Evolutionary conservation across 2,113 vertebrate species (phyloP).

Genomic region (Pungitius pungitius): DNA sequence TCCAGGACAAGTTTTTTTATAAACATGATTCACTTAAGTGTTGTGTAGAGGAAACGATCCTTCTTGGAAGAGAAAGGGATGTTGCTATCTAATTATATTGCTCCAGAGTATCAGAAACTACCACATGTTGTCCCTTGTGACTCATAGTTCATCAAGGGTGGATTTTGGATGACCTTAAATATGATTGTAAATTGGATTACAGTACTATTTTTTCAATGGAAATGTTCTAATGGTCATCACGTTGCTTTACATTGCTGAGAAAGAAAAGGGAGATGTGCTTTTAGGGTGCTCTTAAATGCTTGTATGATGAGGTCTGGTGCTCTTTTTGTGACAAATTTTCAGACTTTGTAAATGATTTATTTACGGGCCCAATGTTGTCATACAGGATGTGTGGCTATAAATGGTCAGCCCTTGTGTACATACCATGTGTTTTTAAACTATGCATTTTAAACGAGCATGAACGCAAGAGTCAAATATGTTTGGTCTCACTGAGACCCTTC

Average conservation of each 20-base stretch:
- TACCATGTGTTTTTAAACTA: conserved; percentile 24
- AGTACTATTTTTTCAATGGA: conserved; percentile 11
- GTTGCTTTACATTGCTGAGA: not conserved
- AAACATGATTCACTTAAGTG: not conserved
- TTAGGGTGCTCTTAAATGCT: not conserved
- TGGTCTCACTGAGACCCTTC: conserved; percentile 4
- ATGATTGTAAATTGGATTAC: not conserved
- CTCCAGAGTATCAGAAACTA: conserved; percentile 28
- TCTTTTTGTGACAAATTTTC: not conserved
- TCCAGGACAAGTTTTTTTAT: not conserved
- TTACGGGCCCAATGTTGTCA: conserved; percentile 37
- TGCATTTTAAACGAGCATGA: too few relatives aligned
- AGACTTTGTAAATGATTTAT: conserved; percentile 18
- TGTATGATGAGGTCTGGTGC: conserved; percentile 18
- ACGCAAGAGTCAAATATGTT: conserved; percentile 23
- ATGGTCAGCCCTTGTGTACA: conserved; percentile 15
- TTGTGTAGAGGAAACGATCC: not conserved
- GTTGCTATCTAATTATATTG: conserved; percentile 27
- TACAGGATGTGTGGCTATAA: conserved; percentile 49
- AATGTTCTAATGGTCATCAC: not conserved
- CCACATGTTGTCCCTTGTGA: conserved; percentile 44
- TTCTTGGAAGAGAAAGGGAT: conserved; percentile 7
- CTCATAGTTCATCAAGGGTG: conserved; percentile 7
- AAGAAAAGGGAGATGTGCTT: conserved; percentile 1
- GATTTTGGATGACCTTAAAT: conserved; percentile 14